These are phyloP conservation scores for Distichodus sexfasciatus DNA, from an alignment of 2,797 vertebrate species.

Conservation along the genomic window DNA sequence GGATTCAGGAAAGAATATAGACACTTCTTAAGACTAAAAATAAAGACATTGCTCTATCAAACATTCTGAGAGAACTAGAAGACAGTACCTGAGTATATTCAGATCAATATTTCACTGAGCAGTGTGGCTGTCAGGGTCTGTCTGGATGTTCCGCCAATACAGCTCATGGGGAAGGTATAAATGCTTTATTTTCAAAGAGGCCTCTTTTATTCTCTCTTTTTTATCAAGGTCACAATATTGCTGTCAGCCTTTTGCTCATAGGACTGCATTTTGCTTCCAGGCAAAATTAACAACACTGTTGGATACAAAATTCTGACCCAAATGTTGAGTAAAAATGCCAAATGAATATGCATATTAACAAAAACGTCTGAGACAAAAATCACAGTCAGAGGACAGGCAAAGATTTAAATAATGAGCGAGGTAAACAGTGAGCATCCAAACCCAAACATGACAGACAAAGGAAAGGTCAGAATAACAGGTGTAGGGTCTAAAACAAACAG, in stretches of 20 bases:
- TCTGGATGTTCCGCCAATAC: background rate
- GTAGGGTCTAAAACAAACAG: no score
- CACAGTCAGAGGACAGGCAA: no score
- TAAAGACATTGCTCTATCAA: background rate
- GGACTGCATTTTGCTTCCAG: background rate
- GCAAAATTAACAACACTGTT: constrained; percentile 5
- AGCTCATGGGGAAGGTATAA: background rate
- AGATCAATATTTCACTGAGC: background rate
- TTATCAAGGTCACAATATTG: constrained; percentile 6
- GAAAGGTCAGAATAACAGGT: no score
- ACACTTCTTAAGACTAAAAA: background rate
- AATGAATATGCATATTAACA: no score
- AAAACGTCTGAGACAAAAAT: no score
- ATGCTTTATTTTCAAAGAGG: background rate
- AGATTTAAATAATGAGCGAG: no score
- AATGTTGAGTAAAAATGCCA: no score
- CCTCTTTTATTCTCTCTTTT: constrained; percentile 5
- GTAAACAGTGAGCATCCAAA: no score
- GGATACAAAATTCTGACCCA: no score
- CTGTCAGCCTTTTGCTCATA: background rate
- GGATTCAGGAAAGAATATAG: background rate
- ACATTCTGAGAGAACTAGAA: no score
- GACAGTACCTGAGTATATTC: background rate
- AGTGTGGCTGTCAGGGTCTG: no score
- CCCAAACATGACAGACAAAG: no score